Percentiles rank a stretch among this genome's conserved stretches.
These are phyloP conservation scores for Lamprologus sp. DNA, from an alignment of 2,113 vertebrate genomes.

Conservation along the genomic window DNA sequence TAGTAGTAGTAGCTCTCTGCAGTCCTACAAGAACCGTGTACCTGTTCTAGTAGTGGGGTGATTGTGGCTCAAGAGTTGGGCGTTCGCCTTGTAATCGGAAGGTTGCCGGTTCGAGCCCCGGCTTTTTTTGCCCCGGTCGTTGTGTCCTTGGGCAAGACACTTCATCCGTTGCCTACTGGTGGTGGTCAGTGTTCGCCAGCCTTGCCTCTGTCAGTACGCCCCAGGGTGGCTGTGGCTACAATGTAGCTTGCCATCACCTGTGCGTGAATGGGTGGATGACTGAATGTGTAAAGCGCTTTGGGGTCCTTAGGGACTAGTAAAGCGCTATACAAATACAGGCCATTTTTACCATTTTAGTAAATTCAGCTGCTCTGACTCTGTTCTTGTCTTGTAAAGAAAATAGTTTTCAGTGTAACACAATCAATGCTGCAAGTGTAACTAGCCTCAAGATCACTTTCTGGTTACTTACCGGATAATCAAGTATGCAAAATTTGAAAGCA, in stretches of 20 bases:
- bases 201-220: not conserved
- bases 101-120: accelerated
- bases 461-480: not conserved
- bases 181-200: not conserved
- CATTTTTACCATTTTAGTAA: not conserved
- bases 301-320: not conserved
- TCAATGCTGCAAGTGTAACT: not conserved
- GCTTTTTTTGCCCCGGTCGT: not conserved
- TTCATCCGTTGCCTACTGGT: not conserved
- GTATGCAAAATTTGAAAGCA: not conserved
- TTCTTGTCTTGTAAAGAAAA: not conserved
- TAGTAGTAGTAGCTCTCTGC: not conserved
- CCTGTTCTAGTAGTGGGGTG: not conserved
- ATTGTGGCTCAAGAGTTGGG: not conserved
- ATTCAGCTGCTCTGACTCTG: not conserved
- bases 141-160: not conserved
- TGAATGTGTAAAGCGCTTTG: not conserved
- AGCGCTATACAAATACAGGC: not conserved
- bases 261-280: not conserved
- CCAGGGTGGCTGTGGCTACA: not conserved
- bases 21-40: not conserved
- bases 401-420: not conserved
- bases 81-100: accelerated
- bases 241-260: not conserved
- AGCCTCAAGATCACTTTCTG: not conserved